Conservation (phyloP, 2,797 vertebrate species). For the Falco peregrinus region DNA sequence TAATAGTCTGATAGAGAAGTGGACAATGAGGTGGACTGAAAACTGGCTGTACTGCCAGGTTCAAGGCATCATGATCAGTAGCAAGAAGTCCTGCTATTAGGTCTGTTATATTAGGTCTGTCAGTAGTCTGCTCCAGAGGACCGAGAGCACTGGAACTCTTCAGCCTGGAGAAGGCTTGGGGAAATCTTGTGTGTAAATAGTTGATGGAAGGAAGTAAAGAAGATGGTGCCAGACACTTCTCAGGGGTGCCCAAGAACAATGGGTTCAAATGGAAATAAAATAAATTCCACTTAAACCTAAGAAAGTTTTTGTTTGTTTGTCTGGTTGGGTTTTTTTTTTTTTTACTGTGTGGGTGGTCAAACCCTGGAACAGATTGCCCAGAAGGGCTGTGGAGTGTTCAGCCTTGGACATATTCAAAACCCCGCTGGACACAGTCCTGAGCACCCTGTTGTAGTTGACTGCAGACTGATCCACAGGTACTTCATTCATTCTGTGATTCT, state of each 20-base stretch:
- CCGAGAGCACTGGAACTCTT: not conserved
- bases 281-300: not conserved
- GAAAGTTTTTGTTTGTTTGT: not conserved
- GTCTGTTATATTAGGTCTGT: not conserved
- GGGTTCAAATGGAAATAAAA: not conserved
- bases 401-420: not conserved
- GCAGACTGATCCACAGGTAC: not conserved
- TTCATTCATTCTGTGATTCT: not conserved
- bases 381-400: not conserved
- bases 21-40: not conserved
- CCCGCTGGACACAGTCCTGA: too few relatives aligned
- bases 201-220: not conserved
- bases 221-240: too few relatives aligned
- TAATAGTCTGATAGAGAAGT: not conserved
- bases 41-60: too few relatives aligned
- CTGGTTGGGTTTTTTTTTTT: not conserved
- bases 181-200: not conserved
- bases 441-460: not conserved
- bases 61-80: not conserved
- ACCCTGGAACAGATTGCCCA: not conserved
- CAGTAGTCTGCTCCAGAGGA: not conserved
- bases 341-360: not conserved
- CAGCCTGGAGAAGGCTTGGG: not conserved
- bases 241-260: not conserved
- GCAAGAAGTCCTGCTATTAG: not conserved